Base-by-base conservation (phyloP, 2,888 invertebrate genomes). In the Drosophila anceps region DNA sequence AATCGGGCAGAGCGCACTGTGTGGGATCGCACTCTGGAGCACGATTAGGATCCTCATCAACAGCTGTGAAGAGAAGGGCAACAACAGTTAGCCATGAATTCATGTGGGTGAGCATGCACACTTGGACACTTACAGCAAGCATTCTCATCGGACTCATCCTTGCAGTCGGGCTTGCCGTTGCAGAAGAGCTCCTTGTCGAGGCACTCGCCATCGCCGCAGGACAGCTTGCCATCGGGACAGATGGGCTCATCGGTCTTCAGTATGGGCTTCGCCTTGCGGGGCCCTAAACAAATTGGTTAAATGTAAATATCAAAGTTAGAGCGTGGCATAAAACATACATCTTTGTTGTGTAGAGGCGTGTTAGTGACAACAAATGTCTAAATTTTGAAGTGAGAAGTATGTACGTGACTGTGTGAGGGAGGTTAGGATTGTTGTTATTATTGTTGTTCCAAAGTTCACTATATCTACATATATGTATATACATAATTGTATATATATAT, bases 131-230 rank as follows among this genome's bases (percentile, higher is more conserved):
- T 94, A 98, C 98, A 96, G 95, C 98, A 98, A 81, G 98, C 97
- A 90, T 98, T 98, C 94, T 98, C 98, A 92, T 98, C 98, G 60
- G 98, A 98, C 92, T 98, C 98, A 92, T 98, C 98, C 91, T 97
- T 96, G 94, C 98, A 98, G 92, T 98, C 98, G 59, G 96, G 95
- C 93, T 97, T 97, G 91, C 97, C 98, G 91, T 98, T 98, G 93
- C 98, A 98, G 95, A 98, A 98, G 64, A 98, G 94, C 91, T 97
- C 97, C 93, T 96, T 97, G 84, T 98, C 97, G 69, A 98, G 95
- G 93, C 98, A 98, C 92, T 98, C 98, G 76, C 97, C 97, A 93
- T 96, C 97, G 74, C 98, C 98, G 93, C 98, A 98, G 69, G 97
- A 96, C 70, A 98, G 94, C 94, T 98, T 97, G 65, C 97, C 97